Evolutionary conservation across 92 coral and sea anemone genomes (phyloP), one percentile per base, ranked within the genome.

Genomic region (Diadumene lineata): DNA sequence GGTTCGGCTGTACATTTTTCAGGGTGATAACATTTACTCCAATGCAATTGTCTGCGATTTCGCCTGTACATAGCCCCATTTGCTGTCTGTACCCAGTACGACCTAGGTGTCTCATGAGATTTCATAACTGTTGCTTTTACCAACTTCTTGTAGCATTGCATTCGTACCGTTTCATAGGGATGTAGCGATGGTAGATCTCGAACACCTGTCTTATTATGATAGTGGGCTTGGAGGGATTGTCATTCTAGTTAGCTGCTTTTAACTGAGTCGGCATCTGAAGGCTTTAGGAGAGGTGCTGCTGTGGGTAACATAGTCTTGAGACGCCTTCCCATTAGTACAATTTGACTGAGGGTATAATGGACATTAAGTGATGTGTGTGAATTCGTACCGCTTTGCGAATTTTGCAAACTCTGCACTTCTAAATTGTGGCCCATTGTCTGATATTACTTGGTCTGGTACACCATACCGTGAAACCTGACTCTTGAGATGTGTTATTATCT

Each of bases 71-170:
- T 79, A 63, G 63, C 44, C 8, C 88, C 92, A 46, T 88, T 76
- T 10, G 85, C 82, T 34, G 79, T 84, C 68, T 83, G 80, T 15
- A 87, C 86, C 43, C 74, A 56, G 67, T 83, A 87, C 3, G 85
- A 78, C 19, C 85, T 70, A 56, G 86, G 88, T 34, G 72, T 56
- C 17, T 53, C n/a, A 51, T 80, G 68, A 38, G 70, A 56, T 50
- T 43, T 28, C 19, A 63, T 60, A 25, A 77, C 82, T 60, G 72
- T 84, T 15, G 76, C 89, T 64, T 71, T 86, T 27, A 79, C 76
- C 89, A 89, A 88, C 34, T 72, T 78, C 43, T 84, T 84, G 46
- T 74, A 80, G 29, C 81, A 82, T 69, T 76, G 32, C 74, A 76
- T 57, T 44, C 79, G 3, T 22, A 74, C 78, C 31, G 62, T 56